Percentiles rank a stretch among this genome's conserved stretches.
phyloP scores from a whole-genome alignment of 2,888 invertebrate genomes.

The Blomia tropicalis region DNA sequence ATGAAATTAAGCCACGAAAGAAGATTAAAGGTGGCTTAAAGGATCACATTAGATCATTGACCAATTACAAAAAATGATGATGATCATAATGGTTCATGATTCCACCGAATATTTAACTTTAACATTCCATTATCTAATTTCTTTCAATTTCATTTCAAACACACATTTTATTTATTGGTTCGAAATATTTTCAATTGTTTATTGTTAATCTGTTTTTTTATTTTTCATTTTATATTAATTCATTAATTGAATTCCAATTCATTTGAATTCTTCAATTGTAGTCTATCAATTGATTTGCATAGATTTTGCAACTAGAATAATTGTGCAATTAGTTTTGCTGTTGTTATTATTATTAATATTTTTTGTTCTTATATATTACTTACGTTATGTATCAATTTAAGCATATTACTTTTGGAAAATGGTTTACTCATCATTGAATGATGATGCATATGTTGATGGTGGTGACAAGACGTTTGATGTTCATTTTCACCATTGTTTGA shows the following conservation, averaged over 20 bases:
- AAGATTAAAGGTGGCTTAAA: background rate
- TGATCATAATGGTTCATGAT: too few species aligned
- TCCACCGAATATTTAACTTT: too few species aligned
- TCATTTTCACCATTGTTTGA: too few species aligned
- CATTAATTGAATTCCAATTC: slow-evolving; percentile 1
- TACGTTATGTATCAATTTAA: slow-evolving; percentile 8
- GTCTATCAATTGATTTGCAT: slow-evolving; percentile 9
- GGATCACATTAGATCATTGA: background rate
- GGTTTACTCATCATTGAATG: slow-evolving; percentile 6
- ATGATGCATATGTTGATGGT: too few species aligned
- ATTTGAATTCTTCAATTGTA: slow-evolving; percentile 9
- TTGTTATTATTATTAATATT: too few species aligned
- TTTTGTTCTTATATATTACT: background rate
- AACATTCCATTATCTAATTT: too few species aligned
- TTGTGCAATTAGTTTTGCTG: background rate
- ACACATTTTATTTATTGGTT: too few species aligned
- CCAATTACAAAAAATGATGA: background rate
- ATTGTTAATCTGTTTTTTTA: too few species aligned
- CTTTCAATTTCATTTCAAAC: too few species aligned
- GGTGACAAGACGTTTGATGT: too few species aligned
- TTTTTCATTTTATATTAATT: too few species aligned
- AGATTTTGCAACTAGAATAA: slow-evolving; percentile 8
- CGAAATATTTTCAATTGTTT: too few species aligned
- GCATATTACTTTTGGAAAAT: slow-evolving; percentile 15
- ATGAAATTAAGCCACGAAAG: background rate